These are phyloP conservation scores for Sebastes taczanowskii DNA, from an alignment of 2,797 vertebrate species.

Conservation along the genomic window DNA sequence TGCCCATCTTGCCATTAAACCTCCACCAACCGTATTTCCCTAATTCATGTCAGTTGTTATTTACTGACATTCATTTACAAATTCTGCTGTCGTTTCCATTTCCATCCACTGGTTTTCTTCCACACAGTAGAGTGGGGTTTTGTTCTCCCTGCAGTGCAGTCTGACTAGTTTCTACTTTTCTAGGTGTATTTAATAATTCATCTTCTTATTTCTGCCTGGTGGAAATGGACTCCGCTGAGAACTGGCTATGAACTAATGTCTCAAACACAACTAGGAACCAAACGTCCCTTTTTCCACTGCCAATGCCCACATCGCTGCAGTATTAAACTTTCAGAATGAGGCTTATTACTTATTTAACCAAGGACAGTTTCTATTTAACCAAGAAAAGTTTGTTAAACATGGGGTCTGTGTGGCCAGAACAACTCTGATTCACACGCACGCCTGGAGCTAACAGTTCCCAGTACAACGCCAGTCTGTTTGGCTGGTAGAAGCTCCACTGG, in stretches of 20 bases:
- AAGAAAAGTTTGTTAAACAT: background rate
- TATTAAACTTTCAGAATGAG: conserved; percentile 28
- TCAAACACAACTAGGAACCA: background rate
- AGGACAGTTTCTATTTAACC: conserved; percentile 10
- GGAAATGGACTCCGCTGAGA: conserved; percentile 31
- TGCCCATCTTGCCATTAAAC: background rate
- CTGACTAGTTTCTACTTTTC: background rate
- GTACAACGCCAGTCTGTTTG: background rate
- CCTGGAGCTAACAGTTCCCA: background rate
- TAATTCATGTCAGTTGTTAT: background rate
- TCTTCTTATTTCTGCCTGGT: conserved; percentile 29
- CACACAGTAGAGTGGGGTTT: background rate
- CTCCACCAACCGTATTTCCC: too few relatives aligned
- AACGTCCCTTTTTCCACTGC: background rate
- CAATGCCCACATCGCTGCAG: conserved; percentile 10
- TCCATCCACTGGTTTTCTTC: background rate
- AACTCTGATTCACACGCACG: background rate
- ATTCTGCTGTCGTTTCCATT: background rate
- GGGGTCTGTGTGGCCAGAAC: too few relatives aligned
- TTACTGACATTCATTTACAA: background rate
- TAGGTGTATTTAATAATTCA: conserved; percentile 53
- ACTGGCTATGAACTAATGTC: background rate
- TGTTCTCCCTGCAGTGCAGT: background rate
- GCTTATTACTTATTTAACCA: conserved; percentile 35
- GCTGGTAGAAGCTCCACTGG: background rate